Percentiles rank a stretch among this genome's conserved stretches.
phyloP scores from a whole-genome alignment of 1,140 invertebrate genomes.

The Drosophila jambulina region DNA sequence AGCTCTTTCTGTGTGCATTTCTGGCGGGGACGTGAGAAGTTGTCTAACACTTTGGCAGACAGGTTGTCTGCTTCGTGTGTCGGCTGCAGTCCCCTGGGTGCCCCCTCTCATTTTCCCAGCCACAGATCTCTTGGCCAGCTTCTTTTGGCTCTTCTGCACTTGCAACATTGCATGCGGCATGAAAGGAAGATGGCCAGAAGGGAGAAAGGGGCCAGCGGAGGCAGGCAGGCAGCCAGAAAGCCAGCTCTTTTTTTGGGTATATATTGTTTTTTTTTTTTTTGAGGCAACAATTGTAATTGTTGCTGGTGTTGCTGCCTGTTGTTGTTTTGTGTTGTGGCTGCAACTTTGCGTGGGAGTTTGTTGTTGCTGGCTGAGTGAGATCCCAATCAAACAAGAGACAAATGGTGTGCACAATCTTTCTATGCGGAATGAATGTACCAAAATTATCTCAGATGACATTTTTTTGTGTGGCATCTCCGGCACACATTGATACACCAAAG shows the following conservation, averaged over 20 bases:
- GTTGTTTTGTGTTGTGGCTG: constrained; percentile 40
- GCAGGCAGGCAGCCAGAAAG: constrained; percentile 5
- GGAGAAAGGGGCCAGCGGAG: constrained; percentile 34
- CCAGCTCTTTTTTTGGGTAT: constrained; percentile 52
- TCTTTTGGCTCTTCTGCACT: constrained; percentile 58
- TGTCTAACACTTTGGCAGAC: constrained; percentile 81
- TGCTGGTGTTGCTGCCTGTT: constrained; percentile 53
- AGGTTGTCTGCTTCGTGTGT: constrained; percentile 64
- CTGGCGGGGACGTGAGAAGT: constrained; percentile 74
- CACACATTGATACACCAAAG: constrained; percentile 33
- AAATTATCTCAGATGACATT: constrained; percentile 76
- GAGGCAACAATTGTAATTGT: constrained; percentile 67
- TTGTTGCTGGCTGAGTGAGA: constrained; percentile 57
- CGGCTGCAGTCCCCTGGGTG: neutral
- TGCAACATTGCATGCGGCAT: constrained; percentile 63
- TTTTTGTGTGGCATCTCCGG: constrained; percentile 42
- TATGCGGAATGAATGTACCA: constrained; percentile 65
- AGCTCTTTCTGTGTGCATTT: constrained; percentile 31
- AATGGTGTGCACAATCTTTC: constrained; percentile 83
- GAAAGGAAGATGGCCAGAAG: constrained; percentile 44
- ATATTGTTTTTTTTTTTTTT: constrained; percentile 45
- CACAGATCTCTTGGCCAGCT: constrained; percentile 19
- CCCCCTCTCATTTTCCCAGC: neutral
- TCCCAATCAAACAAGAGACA: constrained; percentile 79
- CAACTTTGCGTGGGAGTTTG: constrained; percentile 78